These are phyloP conservation scores for Pachyuromys duprasi DNA, from an alignment of 2,797 vertebrate species.

Conservation along the genomic window DNA sequence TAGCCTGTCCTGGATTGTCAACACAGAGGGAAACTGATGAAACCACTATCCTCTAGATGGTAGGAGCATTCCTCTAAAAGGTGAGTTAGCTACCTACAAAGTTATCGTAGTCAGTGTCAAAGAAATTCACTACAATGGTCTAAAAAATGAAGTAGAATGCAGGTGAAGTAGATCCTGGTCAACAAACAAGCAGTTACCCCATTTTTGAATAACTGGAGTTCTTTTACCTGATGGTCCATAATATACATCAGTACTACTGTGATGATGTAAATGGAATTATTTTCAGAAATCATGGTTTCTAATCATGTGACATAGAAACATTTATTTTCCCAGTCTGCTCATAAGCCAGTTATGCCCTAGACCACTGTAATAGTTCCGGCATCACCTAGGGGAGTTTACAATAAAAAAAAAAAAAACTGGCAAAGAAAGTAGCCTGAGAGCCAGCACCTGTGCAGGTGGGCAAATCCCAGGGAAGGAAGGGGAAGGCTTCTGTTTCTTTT, in stretches of 20 bases:
- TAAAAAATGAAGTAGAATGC: constrained; percentile 12
- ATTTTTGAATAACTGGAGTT: constrained; percentile 10
- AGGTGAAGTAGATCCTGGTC: constrained; percentile 49
- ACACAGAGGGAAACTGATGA: not conserved
- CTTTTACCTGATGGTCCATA: constrained; percentile 54
- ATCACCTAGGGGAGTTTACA: not conserved
- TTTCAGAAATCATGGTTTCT: constrained; percentile 56
- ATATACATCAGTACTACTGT: constrained; percentile 32
- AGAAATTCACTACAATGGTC: constrained; percentile 37
- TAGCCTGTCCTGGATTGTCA: not conserved
- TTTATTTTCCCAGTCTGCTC: constrained; percentile 34
- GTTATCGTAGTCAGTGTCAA: constrained; percentile 14
- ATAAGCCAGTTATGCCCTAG: not conserved
- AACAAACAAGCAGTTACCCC: not conserved
- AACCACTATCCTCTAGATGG: not conserved
- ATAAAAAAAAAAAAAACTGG: not conserved
- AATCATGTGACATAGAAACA: not conserved
- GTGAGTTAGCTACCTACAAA: not conserved
- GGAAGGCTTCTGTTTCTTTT: not conserved
- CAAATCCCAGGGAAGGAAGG: not conserved
- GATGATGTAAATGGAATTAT: constrained; percentile 56
- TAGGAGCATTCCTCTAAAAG: not conserved
- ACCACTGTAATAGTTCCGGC: not conserved
- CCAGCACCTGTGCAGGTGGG: not conserved
- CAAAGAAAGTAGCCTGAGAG: not conserved